phyloP scores from a whole-genome alignment of 2,113 vertebrate species.

The Hylia prasina region DNA sequence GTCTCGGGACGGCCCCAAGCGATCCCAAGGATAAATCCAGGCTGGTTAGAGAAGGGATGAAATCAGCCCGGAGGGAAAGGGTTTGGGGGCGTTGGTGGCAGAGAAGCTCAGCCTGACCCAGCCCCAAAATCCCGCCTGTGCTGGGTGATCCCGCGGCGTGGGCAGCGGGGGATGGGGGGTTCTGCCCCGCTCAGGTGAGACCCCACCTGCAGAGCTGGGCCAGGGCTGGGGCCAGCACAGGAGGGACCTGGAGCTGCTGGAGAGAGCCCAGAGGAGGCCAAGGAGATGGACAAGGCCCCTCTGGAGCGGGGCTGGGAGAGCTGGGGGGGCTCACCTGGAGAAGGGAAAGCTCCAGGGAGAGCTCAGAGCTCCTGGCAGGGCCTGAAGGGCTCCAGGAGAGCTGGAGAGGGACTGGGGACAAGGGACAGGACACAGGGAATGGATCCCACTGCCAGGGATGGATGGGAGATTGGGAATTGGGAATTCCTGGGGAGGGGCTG shows the following conservation, averaged over 20 bases:
- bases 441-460: accelerated
- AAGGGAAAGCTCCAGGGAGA: background rate
- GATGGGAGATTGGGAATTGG: background rate
- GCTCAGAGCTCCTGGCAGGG: background rate
- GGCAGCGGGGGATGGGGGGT: background rate
- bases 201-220: background rate
- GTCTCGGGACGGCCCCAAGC: background rate
- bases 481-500: background rate
- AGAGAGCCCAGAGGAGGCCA: background rate
- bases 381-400: background rate
- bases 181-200: background rate
- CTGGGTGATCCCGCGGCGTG: background rate
- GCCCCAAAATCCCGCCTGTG: background rate
- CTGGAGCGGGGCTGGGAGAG: background rate
- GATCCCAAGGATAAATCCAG: background rate
- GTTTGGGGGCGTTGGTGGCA: background rate
- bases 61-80: background rate
- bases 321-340: background rate
- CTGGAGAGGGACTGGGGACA: background rate
- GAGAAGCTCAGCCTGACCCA: background rate
- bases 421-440: background rate
- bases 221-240: too few relatives aligned
- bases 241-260: background rate
- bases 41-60: background rate
- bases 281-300: background rate